Evolutionary conservation across 2,888 invertebrate species (phyloP).

Genomic region (Mimachlamys varia): DNA sequence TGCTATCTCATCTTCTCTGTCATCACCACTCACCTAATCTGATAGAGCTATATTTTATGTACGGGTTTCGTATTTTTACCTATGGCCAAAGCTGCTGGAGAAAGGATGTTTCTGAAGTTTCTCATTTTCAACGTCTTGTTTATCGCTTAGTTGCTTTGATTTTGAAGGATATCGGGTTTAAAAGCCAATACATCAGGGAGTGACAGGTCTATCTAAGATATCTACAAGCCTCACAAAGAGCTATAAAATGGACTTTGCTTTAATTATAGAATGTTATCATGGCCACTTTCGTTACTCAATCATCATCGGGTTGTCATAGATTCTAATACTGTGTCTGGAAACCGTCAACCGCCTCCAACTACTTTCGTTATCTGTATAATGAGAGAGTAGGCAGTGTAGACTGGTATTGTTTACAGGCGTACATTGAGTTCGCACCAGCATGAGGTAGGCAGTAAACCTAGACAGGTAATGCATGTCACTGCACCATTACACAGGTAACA

Average conservation of each 20-base stretch:
- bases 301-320: slow-evolving; percentile 12
- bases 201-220: neutral
- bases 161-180: neutral
- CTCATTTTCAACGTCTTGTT: neutral
- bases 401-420: neutral
- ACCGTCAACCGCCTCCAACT: neutral
- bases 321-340: neutral
- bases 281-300: neutral
- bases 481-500: neutral
- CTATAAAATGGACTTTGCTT: neutral
- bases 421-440: neutral
- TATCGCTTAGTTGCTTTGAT: neutral
- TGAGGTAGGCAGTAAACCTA: neutral
- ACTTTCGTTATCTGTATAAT: neutral
- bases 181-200: neutral
- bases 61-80: neutral
- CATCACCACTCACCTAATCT: neutral
- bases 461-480: neutral
- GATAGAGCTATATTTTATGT: neutral
- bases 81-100: neutral
- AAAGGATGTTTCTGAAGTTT: neutral
- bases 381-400: neutral
- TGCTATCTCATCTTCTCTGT: neutral
- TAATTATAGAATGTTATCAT: neutral
- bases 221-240: neutral